These are phyloP conservation scores for Eubasilissa regina DNA, from an alignment of 1,140 invertebrate species.

Conservation along the genomic window DNA sequence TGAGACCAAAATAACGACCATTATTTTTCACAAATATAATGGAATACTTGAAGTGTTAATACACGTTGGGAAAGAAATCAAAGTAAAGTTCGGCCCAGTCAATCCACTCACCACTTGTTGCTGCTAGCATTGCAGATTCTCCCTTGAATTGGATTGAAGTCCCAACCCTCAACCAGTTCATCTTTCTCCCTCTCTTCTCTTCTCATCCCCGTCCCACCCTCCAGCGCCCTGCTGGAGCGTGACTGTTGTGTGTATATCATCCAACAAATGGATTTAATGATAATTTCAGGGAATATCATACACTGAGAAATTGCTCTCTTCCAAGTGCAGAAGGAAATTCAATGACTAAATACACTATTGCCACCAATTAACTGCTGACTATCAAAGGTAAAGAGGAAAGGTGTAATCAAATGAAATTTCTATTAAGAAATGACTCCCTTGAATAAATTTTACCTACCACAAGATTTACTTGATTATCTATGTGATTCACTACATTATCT, in stretches of 20 bases:
- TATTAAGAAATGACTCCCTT: background rate
- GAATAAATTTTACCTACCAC: too few relatives aligned
- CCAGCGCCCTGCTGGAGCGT: slow-evolving; percentile 42
- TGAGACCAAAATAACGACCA: too few relatives aligned
- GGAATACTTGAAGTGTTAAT: too few relatives aligned
- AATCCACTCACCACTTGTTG: slow-evolving; percentile 55
- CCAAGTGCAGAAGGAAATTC: slow-evolving; percentile 38
- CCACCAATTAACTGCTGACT: slow-evolving; percentile 39
- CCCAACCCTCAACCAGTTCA: slow-evolving; percentile 8
- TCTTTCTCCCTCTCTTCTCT: slow-evolving; percentile 26
- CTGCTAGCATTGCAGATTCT: slow-evolving; percentile 42
- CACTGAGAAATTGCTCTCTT: slow-evolving; percentile 12
- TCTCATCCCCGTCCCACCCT: background rate
- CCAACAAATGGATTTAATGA: slow-evolving; percentile 60
- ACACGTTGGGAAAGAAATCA: too few relatives aligned
- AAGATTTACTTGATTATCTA: background rate
- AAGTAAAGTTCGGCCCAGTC: too few relatives aligned
- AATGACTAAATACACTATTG: slow-evolving; percentile 50
- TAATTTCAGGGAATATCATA: slow-evolving; percentile 57
- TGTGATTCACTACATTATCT: too few relatives aligned
- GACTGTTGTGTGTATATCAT: slow-evolving; percentile 56
- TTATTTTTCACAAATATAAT: too few relatives aligned
- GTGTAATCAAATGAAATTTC: slow-evolving; percentile 4
- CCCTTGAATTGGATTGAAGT: slow-evolving; percentile 31
- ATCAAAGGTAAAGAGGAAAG: background rate